Evolutionary conservation across 1,140 invertebrate genomes (phyloP), one percentile per base, ranked within the genome.

Genomic region (Dendroctonus ponderosae): DNA sequence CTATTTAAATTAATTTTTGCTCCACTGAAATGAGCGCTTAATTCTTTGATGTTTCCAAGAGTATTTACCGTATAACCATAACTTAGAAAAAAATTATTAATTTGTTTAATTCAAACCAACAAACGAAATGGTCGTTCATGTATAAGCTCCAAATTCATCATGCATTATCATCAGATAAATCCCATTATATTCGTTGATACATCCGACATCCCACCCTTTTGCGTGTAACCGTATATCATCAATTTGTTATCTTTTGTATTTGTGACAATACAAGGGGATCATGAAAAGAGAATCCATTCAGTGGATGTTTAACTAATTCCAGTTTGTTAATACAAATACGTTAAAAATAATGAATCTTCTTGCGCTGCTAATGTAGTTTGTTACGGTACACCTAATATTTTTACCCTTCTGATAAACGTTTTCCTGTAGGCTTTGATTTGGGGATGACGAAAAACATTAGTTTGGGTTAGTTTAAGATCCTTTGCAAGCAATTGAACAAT

Each of bases 201-300:
- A 15, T 51, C 26, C 26, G 26, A 4, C 11, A 51, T 12, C 11
- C 15, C 50, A 11, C 8, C 12, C 26, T 6, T 51, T 15, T 5
- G 26, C 11, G 7, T 8, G 26, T 11, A 15, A 8, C 11, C 11
- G 50, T 51, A 51, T 15, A 15, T 15, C 15, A 51, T 51, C 26
- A 51, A 51, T 51, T 15, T 51, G 11, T 11, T 51, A 51, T 51
- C 50, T 51, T 51, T 51, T 15, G 50, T 51, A 51, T 51, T 51
- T 15, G 15, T 46, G 43, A 46, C 26, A 26, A 26, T 26, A 26
- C 26, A 26, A 26, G 26, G 26, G 26, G 26, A 26, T 26, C 26
- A 26, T 26, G 26, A 26, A 26, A 26, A 3, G 26, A 26, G 26
- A 26, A 26, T 26, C 26, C 26, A 26, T 26, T 26, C 26, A 26